A percentile compares a stretch with the other conserved stretches of the same genome.
phyloP scores from a whole-genome alignment of 2,113 vertebrate species.

The Tetrao urogallus region DNA sequence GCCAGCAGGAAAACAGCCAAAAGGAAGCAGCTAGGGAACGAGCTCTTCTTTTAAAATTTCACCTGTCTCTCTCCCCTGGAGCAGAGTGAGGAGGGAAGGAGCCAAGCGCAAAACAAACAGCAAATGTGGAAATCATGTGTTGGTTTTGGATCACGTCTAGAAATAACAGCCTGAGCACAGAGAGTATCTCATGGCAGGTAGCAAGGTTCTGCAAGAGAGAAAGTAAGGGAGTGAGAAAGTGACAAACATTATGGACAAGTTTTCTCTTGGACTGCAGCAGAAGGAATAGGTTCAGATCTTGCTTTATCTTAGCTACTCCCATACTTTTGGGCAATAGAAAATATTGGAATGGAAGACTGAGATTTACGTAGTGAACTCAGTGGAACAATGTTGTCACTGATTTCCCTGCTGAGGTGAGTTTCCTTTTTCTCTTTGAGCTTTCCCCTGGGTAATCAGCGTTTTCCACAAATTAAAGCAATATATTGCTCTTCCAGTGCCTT shows the following conservation, averaged over 20 bases:
- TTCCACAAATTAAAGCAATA: background rate
- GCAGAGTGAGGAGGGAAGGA: background rate
- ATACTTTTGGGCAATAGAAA: background rate
- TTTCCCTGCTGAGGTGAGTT: background rate
- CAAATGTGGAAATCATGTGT: background rate
- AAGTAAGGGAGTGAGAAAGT: background rate
- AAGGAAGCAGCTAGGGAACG: background rate
- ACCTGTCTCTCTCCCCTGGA: background rate
- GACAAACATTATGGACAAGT: background rate
- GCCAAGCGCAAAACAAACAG: background rate
- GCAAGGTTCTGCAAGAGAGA: background rate
- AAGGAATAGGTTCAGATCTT: background rate
- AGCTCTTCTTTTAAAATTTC: slow-evolving; percentile 21
- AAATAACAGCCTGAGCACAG: background rate
- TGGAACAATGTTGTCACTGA: background rate
- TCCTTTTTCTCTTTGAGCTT: background rate
- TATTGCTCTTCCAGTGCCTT: background rate
- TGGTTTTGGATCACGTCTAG: slow-evolving; percentile 38
- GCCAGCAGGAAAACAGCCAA: background rate
- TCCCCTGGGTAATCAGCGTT: background rate
- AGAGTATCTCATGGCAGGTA: background rate
- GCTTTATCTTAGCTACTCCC: background rate
- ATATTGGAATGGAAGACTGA: background rate
- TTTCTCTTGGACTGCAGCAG: background rate
- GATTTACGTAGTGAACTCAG: background rate